Percentiles rank a stretch among this genome's conserved stretches.
These are phyloP conservation scores for Leptura quadrifasciata DNA, from an alignment of 2,888 invertebrate genomes.

Conservation along the genomic window DNA sequence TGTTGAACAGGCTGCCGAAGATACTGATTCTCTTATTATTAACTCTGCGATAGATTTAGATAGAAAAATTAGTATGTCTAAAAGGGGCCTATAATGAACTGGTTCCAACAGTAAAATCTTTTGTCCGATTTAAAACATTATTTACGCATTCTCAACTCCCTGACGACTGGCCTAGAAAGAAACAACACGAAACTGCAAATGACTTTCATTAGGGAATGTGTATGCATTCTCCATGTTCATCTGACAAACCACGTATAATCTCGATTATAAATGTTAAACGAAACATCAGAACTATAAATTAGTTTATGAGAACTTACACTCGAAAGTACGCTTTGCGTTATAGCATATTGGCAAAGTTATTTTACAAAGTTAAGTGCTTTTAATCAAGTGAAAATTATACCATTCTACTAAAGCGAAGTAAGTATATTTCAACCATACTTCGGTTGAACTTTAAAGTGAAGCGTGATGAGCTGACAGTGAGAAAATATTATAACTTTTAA, in stretches of 20 bases:
- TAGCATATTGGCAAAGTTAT: constrained; percentile 32
- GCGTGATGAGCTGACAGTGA: constrained; percentile 50
- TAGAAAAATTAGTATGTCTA: too few relatives aligned
- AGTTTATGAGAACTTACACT: constrained; percentile 42
- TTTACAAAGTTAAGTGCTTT: constrained; percentile 35
- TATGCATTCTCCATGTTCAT: too few relatives aligned
- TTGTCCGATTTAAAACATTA: too few relatives aligned
- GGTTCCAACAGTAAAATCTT: too few relatives aligned
- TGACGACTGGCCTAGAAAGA: too few relatives aligned
- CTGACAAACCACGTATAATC: neutral
- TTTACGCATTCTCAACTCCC: too few relatives aligned
- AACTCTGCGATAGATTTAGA: too few relatives aligned
- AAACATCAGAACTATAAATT: constrained; percentile 40
- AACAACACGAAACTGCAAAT: too few relatives aligned
- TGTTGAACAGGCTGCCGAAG: too few relatives aligned
- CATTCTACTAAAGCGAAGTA: constrained; percentile 36
- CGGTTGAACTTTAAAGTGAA: constrained; percentile 42
- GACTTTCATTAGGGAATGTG: too few relatives aligned
- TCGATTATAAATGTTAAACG: constrained; percentile 3
- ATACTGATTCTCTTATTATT: too few relatives aligned
- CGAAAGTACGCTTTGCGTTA: constrained; percentile 21
- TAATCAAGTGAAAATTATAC: constrained; percentile 54
- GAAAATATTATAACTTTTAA: constrained; percentile 60
- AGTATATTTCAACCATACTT: constrained; percentile 35
- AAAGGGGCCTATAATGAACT: too few relatives aligned